Base-by-base conservation (phyloP, 2,797 vertebrate genomes). In the Acipenser oxyrinchus region DNA sequence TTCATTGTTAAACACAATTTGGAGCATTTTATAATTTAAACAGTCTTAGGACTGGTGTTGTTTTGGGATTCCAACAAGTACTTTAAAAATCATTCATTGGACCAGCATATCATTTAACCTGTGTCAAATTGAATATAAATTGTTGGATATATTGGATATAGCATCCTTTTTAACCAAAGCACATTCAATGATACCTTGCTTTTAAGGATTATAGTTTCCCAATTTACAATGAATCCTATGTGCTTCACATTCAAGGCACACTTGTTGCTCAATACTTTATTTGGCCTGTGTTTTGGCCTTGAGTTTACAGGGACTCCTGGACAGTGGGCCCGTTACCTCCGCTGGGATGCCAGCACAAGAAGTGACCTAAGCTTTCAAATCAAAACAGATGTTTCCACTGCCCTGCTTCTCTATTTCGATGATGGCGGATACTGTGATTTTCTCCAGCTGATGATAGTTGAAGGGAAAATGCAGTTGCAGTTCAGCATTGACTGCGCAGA, bases 371-470 rank as follows among this genome's bases (percentile, higher is more conserved):
- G 90, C 51, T 97, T 98, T 78, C 95, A 94, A 78, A 89, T 99
- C 84, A 97, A 97, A 86, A 99, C 96, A 62, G 92, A 93, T 0
- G 76, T 92, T 52, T 92, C 95, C 8, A 83, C 93, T 3, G 95
- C 93, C 73, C 89, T 99, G 69, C 77, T 99, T 8, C 89, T 99
- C 67, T 99, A 99, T 83, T 93, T 99, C 8, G 96, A 99, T 4
- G 96, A 99, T 0, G 94, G 94, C 0, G 96, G 96, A 37, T 94
- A 88, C 77, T 99, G 96, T 53, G 96, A 99, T 83, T 99, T 98
- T 73, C 89, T 99, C 63, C 92, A 95, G 37, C 87, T 99, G 64
- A 84, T 84, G 0, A 75, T 97, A 7, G 85, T 86, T 2, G 85
- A 90, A n/a, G 96, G 96, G 48, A 91, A 85, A 8, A 81, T 98